A percentile compares a stretch with the other conserved stretches of the same genome.
Conservation (phyloP, 2,888 invertebrate genomes). For the Folsomia manolachei region DNA sequence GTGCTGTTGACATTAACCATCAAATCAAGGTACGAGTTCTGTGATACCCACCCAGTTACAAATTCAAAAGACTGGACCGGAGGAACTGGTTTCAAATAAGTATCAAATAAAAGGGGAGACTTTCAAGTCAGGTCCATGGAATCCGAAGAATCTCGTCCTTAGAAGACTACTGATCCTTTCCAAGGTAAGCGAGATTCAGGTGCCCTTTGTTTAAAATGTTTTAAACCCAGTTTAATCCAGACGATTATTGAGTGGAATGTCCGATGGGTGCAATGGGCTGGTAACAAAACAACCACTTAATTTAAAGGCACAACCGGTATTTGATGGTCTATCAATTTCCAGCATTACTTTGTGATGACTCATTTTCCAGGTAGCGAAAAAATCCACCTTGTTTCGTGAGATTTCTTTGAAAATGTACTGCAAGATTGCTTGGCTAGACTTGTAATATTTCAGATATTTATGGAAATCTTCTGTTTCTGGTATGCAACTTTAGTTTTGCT, state of each 20-base stretch:
- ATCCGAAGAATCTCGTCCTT: too few relatives aligned
- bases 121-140: not conserved
- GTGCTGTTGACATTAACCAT: not conserved
- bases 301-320: not conserved
- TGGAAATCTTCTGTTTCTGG: too few relatives aligned
- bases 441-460: too few relatives aligned
- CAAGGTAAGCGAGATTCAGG: not conserved
- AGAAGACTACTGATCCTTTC: not conserved
- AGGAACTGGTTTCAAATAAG: conserved; percentile 2
- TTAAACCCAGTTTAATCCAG: not conserved
- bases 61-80: not conserved
- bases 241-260: not conserved
- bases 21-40: not conserved
- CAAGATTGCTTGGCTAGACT: too few relatives aligned
- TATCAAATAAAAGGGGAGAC: not conserved
- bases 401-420: too few relatives aligned
- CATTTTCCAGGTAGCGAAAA: not conserved
- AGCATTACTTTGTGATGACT: not conserved
- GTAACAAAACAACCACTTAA: not conserved
- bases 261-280: not conserved
- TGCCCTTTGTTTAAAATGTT: too few relatives aligned
- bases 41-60: too few relatives aligned
- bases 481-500: too few relatives aligned
- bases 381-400: not conserved
- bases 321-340: not conserved